Percentiles rank a stretch among this genome's conserved stretches.
Conservation (phyloP, 2,797 vertebrate species). For the Atherinosoma microstoma region DNA sequence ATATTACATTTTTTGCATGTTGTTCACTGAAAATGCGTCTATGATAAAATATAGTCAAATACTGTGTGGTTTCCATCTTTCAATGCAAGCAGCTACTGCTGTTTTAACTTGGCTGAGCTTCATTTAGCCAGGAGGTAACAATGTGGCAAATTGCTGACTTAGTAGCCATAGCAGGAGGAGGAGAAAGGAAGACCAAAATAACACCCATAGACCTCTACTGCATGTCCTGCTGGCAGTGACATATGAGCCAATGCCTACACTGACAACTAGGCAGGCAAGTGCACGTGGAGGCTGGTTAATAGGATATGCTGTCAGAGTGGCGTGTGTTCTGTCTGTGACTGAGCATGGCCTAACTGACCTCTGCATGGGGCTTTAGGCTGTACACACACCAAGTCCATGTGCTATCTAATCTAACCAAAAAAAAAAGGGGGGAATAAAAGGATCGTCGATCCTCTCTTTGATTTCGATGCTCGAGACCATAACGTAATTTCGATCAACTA, state of each 20-base stretch:
- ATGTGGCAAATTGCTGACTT: conserved; percentile 39
- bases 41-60: conserved; percentile 5
- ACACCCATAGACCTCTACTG: conserved; percentile 28
- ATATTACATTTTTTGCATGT: not conserved
- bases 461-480: no score
- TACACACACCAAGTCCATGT: not conserved
- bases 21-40: not conserved
- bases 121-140: conserved; percentile 20
- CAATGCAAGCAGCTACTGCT: not conserved
- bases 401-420: not conserved
- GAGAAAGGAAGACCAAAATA: conserved; percentile 54
- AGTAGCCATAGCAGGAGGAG: conserved; percentile 14
- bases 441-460: no score
- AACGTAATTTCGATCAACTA: no score
- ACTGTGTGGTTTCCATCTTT: not conserved
- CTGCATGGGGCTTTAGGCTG: not conserved
- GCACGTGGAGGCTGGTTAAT: conserved; percentile 43
- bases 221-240: conserved; percentile 12
- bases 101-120: conserved; percentile 23
- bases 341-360: conserved; percentile 14
- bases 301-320: conserved; percentile 39
- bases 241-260: conserved; percentile 26
- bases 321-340: conserved; percentile 10
- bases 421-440: no score
- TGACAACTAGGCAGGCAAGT: conserved; percentile 23